Percentiles rank a stretch among this genome's conserved stretches.
These are phyloP conservation scores for Lathronympha strigana DNA, from an alignment of 2,888 invertebrate genomes.

Conservation along the genomic window DNA sequence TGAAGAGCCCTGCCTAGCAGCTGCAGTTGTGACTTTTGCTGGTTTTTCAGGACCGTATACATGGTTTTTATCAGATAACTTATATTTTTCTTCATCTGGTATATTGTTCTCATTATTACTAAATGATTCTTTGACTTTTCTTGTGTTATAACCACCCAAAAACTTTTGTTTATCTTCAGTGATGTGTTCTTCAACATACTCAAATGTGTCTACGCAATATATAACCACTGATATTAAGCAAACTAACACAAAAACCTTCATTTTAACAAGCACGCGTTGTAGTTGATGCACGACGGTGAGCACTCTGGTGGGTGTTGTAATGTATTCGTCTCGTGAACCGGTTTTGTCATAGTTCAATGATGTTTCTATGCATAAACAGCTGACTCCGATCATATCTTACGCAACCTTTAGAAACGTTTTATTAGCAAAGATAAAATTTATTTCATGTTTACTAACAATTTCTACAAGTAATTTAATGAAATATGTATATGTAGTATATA, in stretches of 20 bases:
- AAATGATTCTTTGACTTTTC: neutral
- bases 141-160: conserved; percentile 3
- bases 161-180: conserved; percentile 45
- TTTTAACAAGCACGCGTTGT: conserved; percentile 26
- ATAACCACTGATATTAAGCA: conserved; percentile 9
- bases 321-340: conserved; percentile 17
- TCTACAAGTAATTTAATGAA: no score
- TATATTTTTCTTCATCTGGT: conserved; percentile 13
- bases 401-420: no score
- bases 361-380: conserved; percentile 21
- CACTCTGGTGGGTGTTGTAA: conserved; percentile 25
- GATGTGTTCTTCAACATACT: conserved; percentile 41
- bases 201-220: conserved; percentile 41
- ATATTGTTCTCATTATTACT: neutral
- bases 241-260: conserved; percentile 18
- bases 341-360: conserved; percentile 33
- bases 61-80: neutral
- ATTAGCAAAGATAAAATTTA: no score
- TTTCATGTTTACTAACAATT: no score
- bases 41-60: neutral
- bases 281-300: conserved; percentile 9
- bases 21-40: conserved; percentile 8
- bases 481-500: no score
- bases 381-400: no score
- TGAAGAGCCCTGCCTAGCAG: neutral